Evolutionary conservation across 2,797 vertebrate genomes (phyloP).

Genomic region (Diceros bicornis): DNA sequence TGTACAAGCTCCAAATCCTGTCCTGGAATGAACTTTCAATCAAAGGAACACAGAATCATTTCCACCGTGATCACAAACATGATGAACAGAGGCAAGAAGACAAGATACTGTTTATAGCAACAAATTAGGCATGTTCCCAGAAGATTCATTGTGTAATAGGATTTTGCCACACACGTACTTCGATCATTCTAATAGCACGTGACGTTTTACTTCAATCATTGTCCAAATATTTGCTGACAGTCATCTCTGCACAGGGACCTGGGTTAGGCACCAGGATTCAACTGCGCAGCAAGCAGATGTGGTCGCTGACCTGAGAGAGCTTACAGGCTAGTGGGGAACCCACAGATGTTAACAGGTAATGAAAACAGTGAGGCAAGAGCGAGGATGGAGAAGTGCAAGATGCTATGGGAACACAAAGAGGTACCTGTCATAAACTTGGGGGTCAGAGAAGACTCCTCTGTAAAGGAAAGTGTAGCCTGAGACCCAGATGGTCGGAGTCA

Average conservation of each 20-base stretch:
- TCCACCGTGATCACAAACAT: slow-evolving; percentile 51
- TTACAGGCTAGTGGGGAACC: not conserved
- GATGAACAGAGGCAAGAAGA: slow-evolving; percentile 59
- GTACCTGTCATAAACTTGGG: not conserved
- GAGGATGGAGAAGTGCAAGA: not conserved
- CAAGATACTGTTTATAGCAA: slow-evolving; percentile 24
- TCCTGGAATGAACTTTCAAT: slow-evolving; percentile 72
- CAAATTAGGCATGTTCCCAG: not conserved
- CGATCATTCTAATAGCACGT: not conserved
- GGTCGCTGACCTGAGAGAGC: not conserved
- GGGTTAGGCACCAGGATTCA: not conserved
- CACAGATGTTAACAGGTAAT: not conserved
- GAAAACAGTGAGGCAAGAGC: not conserved
- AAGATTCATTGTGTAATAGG: not conserved
- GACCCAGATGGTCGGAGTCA: not conserved
- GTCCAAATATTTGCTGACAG: not conserved
- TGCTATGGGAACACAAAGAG: not conserved
- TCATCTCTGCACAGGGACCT: not conserved
- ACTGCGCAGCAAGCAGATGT: not conserved
- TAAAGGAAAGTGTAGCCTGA: not conserved
- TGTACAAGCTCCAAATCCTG: slow-evolving; percentile 72
- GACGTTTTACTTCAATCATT: not conserved
- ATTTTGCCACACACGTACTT: not conserved
- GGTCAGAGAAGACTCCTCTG: not conserved
- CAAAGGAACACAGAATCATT: slow-evolving; percentile 69